Percentiles rank a stretch among this genome's conserved stretches.
Conservation (phyloP, 23 tunicate genomes). For the Trididemnum nubilum region DNA sequence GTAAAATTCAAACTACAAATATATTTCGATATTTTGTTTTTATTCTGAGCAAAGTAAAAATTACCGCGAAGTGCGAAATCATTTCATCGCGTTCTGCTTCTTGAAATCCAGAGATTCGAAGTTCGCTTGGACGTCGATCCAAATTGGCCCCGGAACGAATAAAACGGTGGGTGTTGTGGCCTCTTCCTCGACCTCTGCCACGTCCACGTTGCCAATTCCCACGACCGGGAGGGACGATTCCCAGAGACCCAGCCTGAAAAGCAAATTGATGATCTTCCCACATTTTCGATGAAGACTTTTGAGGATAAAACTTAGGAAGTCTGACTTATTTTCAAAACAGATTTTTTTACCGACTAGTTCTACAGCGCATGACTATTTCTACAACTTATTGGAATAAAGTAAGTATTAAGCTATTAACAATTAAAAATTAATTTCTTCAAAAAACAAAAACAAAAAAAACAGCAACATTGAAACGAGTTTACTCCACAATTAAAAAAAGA, state of each 20-base stretch:
- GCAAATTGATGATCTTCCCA: too few species aligned
- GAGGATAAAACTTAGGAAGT: too few species aligned
- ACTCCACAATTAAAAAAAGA: too few species aligned
- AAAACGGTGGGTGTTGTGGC: slow-evolving; percentile 61
- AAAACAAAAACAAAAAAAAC: too few species aligned
- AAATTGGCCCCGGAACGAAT: slow-evolving; percentile 79
- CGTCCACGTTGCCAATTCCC: slow-evolving; percentile 45
- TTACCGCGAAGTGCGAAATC: slow-evolving; percentile 84
- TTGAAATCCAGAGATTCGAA: slow-evolving; percentile 85
- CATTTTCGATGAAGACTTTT: too few species aligned
- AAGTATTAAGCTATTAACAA: too few species aligned
- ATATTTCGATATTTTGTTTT: not conserved
- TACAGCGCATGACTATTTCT: too few species aligned
- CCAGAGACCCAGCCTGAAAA: slow-evolving; percentile 67
- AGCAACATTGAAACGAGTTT: too few species aligned
- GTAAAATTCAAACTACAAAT: too few species aligned
- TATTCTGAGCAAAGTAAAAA: too few species aligned
- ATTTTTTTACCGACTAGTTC: not conserved
- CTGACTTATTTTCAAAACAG: not conserved
- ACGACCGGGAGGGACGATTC: slow-evolving; percentile 51
- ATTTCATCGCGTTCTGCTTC: slow-evolving; percentile 85
- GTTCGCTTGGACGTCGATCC: slow-evolving; percentile 89
- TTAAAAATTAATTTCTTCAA: too few species aligned
- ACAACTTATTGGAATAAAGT: too few species aligned
- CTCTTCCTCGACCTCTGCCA: slow-evolving; percentile 64